Conservation (phyloP, 2,797 vertebrate genomes). For the Pangasius sanitwongsei region DNA sequence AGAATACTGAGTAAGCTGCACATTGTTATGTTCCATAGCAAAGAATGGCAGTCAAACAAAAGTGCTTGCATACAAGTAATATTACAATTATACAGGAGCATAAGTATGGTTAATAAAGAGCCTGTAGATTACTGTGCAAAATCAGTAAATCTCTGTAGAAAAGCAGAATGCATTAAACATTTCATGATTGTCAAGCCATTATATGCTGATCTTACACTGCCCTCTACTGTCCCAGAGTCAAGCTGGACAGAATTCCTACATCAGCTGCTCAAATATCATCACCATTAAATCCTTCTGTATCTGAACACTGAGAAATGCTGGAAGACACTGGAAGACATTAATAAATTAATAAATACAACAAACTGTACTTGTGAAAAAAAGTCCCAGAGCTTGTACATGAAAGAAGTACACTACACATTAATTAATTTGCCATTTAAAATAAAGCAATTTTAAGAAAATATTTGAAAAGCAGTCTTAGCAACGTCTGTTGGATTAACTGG, state of each 20-base stretch:
- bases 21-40: constrained; percentile 1
- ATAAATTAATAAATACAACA: constrained; percentile 65
- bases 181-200: constrained; percentile 45
- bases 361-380: constrained; percentile 37
- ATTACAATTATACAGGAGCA: not conserved
- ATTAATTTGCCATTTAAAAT: not conserved
- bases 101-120: constrained; percentile 39
- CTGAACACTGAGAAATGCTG: constrained; percentile 32
- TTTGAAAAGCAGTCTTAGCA: not conserved
- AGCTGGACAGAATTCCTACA: constrained; percentile 3
- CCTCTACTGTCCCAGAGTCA: constrained; percentile 56
- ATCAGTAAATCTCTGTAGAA: constrained; percentile 25
- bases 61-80: not conserved
- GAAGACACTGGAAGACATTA: constrained; percentile 33
- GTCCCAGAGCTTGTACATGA: constrained; percentile 13
- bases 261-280: not conserved
- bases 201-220: constrained; percentile 54
- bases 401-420: not conserved
- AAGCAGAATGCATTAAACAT: not conserved
- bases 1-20: not conserved
- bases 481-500: not conserved
- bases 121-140: constrained; percentile 40
- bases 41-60: constrained; percentile 1
- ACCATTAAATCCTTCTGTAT: not conserved
- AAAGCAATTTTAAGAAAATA: not conserved